Evolutionary conservation across 2,113 vertebrate genomes (phyloP), one percentile per base, ranked within the genome.

Genomic region (Scalopus aquaticus): DNA sequence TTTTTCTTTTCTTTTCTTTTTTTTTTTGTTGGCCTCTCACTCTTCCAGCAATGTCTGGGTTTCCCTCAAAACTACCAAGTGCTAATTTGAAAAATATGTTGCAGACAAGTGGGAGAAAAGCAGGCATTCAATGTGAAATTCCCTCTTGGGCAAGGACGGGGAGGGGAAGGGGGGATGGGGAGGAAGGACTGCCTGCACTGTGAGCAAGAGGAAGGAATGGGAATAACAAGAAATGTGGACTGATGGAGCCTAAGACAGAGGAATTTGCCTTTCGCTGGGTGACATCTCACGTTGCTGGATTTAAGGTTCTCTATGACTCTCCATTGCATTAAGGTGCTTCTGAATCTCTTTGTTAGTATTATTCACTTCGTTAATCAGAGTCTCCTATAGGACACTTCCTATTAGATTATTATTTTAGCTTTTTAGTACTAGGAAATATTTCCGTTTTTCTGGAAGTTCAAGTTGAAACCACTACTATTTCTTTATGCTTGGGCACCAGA

Each of bases 31-130:
- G 93, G 96, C 96, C 69, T 88, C 70, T 77, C 49, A 96, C 73
- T 88, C 32, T 95, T 44, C 30, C 92, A 62, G 73, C 91, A 88
- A 72, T 77, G 90, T 96, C 86, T 74, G 97, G 73, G 76, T 96
- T 97, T 97, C 76, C 95, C 93, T 97, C 88, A 97, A 62, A 64
- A 77, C 70, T 92, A 94, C 44, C 72, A 96, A 97, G 74, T 91
- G 97, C 65, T 86, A 77, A 9, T 88, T 96, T 96, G 92, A 97
- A 96, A 97, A 97, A 78, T 49, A 91, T 96, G 93, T 97, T 96
- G 88, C 17, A 2, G 74, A 94, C 93, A 96, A 95, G 70, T 93
- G 37, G 89, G 58, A 96, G 86, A 91, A 94, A 96, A 96, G 88
- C 90, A 95, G 69, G n/a, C 60, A 20, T 42, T 94, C 77, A 39